phyloP scores from a whole-genome alignment of 2,113 vertebrate genomes.

The Phoenicopterus ruber region DNA sequence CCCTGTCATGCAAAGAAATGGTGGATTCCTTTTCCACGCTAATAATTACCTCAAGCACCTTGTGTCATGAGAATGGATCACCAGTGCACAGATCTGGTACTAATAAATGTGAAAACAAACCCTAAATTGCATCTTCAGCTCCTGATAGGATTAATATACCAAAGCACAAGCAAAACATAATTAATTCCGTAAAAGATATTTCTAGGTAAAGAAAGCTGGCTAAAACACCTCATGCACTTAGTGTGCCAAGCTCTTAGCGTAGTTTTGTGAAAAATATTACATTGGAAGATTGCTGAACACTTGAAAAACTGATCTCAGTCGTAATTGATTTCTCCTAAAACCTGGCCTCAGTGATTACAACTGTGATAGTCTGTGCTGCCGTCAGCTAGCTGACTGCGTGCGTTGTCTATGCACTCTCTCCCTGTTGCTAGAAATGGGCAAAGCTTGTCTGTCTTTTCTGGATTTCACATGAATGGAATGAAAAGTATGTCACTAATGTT shows the following conservation, averaged over 20 bases:
- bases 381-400: not conserved
- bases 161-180: not conserved
- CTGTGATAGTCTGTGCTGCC: accelerated
- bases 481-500: not conserved
- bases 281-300: not conserved
- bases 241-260: not conserved
- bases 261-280: not conserved
- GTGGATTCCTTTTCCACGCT: not conserved
- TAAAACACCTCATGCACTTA: not conserved
- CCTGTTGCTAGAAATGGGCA: not conserved
- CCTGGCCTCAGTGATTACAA: not conserved
- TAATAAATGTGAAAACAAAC: not conserved
- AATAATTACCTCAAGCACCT: not conserved
- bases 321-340: not conserved
- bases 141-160: not conserved
- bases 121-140: not conserved
- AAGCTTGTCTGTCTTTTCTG: not conserved
- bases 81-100: not conserved
- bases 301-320: not conserved
- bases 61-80: not conserved
- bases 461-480: not conserved
- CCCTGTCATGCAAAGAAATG: not conserved
- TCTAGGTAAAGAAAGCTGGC: not conserved
- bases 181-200: not conserved
- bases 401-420: not conserved